phyloP scores from a whole-genome alignment of 1,140 invertebrate species.

The Drosophila ananassae region DNA sequence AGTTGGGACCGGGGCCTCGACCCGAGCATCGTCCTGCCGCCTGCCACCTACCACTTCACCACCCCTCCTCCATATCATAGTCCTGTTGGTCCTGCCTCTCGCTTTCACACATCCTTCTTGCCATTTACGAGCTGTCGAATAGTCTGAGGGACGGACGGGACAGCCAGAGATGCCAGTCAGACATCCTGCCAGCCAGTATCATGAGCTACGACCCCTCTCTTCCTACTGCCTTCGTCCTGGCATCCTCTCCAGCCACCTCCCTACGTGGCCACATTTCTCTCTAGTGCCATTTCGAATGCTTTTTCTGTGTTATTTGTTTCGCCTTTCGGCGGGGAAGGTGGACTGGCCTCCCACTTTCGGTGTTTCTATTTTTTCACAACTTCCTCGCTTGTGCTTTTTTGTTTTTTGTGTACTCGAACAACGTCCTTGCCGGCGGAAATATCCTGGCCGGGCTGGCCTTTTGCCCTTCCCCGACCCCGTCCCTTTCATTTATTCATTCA shows the following conservation, averaged over 20 bases:
- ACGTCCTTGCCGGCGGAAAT: conserved; percentile 54
- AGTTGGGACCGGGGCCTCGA: conserved; percentile 29
- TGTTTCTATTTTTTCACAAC: conserved; percentile 44
- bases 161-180: conserved; percentile 20
- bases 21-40: not conserved
- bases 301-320: conserved; percentile 81
- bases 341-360: conserved; percentile 10
- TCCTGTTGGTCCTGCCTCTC: not conserved
- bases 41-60: not conserved
- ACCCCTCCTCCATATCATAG: not conserved
- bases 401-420: conserved; percentile 35
- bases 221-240: not conserved
- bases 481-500: conserved; percentile 46
- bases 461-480: conserved; percentile 14
- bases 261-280: conserved; percentile 70
- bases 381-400: conserved; percentile 55
- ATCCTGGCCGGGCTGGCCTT: conserved; percentile 37
- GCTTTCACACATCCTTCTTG: conserved; percentile 67
- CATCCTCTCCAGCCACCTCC: not conserved
- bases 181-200: conserved; percentile 41
- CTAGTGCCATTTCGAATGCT: conserved; percentile 80
- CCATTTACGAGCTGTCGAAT: conserved; percentile 81
- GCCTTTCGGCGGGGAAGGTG: conserved; percentile 51
- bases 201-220: conserved; percentile 55
- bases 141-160: conserved; percentile 27